phyloP scores from a whole-genome alignment of 2,888 invertebrate species.

The Entomobrya multifasciata region DNA sequence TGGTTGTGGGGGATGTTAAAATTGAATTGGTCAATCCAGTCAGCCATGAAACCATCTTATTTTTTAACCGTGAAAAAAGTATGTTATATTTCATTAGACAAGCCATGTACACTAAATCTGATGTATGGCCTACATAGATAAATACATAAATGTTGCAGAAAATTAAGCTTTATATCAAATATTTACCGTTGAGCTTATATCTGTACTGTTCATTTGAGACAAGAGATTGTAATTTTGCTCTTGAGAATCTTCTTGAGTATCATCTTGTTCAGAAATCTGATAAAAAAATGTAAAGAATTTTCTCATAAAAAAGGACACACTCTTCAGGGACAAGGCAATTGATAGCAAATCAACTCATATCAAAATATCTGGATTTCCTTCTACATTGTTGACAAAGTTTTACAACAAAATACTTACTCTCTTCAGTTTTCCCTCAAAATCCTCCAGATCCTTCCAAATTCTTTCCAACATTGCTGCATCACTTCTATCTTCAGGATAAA shows the following conservation, averaged over 20 bases:
- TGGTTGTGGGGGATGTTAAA: too few relatives aligned
- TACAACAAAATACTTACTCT: constrained; percentile 84
- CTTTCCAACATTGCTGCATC: constrained; percentile 81
- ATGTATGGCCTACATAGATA: too few relatives aligned
- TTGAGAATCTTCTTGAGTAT: constrained; percentile 7
- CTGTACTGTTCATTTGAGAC: constrained; percentile 7
- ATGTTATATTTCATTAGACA: too few relatives aligned
- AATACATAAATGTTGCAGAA: too few relatives aligned
- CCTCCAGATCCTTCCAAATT: constrained; percentile 85
- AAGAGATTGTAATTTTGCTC: constrained; percentile 45
- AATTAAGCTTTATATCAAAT: too few relatives aligned
- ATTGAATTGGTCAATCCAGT: too few relatives aligned
- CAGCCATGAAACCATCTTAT: constrained; percentile 86
- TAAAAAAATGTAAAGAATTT: background rate
- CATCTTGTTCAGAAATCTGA: background rate
- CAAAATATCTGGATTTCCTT: background rate
- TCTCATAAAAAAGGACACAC: too few relatives aligned
- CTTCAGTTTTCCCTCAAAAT: constrained; percentile 85
- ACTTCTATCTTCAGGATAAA: constrained; percentile 68
- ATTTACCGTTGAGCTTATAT: constrained; percentile 28
- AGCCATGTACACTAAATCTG: too few relatives aligned
- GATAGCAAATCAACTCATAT: too few relatives aligned
- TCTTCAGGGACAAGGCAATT: background rate
- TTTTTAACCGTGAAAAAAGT: too few relatives aligned
- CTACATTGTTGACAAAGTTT: background rate